Evolutionary conservation across 2,888 invertebrate species (phyloP), one percentile per base, ranked within the genome.

Genomic region (Lysandra bellargus): DNA sequence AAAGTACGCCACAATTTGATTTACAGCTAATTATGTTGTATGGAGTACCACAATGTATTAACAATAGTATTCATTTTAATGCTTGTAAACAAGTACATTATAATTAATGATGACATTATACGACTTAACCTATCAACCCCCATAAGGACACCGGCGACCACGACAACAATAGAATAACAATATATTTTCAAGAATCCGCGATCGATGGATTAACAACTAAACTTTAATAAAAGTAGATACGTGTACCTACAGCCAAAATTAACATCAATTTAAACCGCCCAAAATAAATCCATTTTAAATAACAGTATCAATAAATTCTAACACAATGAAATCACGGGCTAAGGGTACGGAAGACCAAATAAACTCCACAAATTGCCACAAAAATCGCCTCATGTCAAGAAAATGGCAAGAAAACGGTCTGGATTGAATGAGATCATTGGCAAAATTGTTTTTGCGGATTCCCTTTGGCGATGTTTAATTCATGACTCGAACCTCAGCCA

Each of bases 401-500:
- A 83, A 83, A 84, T 83, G 80, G 83, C 81, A 79, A 81, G 81
- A 81, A 83, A 83, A 84, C 82, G 82, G 82, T 81, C 78, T 79
- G 82, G 84, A 84, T 85, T 83, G 83, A 84, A 84, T 85, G 84
- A 83, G 83, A 84, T 85, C 83, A 84, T 85, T 82, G 81, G 82
- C 82, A 83, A 85, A 86, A 87, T 85, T 85, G 86, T 87, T 85
- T 84, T 84, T 83, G 83, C 84, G 84, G 84, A 83, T 80, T 83
- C 83, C 85, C 84, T 85, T 78, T 79, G 81, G 85, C 89, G 87
- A 92, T 93, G 91, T 90, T 90, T 93, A 91, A 93, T 93, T 93
- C 92, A 76, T 76, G 76, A 57, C 76, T 57, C 53, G 49, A 83
- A 86, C 85, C 86, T 83, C 84, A 83, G 83, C 85, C 85, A 88